Base-by-base conservation (phyloP, 2,113 vertebrate genomes). In the western clawed frog (Xenopus tropicalis) region DNA sequence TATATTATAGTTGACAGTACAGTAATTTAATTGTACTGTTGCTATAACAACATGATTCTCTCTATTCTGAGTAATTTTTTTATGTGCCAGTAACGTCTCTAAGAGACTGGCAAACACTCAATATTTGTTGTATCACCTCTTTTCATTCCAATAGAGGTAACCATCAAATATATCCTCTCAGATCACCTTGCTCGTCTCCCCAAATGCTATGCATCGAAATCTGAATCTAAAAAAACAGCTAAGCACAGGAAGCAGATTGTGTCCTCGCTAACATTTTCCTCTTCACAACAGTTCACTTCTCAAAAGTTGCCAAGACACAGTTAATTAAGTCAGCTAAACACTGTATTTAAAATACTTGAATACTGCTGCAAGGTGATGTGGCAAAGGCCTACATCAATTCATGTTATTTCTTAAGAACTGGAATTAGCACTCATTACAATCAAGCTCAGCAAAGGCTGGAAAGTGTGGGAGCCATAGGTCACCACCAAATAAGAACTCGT, bases 1-100 rank as follows among this genome's bases (percentile, higher is more conserved):
- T 87, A 88, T 89, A 93, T 92, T 89, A 91, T 88, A 91, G 91
- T 90, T 91, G 92, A 93, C 93, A 93, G 91, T 87, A 88, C 92
- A 91, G 90, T 94, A 91, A 93, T 93, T 93, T 93, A 92, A 94
- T 93, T 91, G 91, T 86, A 71, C 81, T 84, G 92, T 95, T 93
- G 89, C 94, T 87, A 93, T 94, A 91, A 88, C 90, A 89, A 94
- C 92, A 78, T 58, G 83, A 86, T 86, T 89, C 90, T 95, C 91
- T 90, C 91, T 94, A 92, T 93, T 91, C 88, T 88, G 89, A 20
- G 90, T 92, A 91, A 94, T 94, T 92, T 91, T 88, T 90, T 90
- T 92, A 90, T 90, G 88, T 91, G 90, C 90, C 86, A 87, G 89
- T 70, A 80, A 80, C 85, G 85, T 91, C 90, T 89, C 89, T 70